phyloP scores from a whole-genome alignment of 2,113 vertebrate species.

The Lagopus muta region DNA sequence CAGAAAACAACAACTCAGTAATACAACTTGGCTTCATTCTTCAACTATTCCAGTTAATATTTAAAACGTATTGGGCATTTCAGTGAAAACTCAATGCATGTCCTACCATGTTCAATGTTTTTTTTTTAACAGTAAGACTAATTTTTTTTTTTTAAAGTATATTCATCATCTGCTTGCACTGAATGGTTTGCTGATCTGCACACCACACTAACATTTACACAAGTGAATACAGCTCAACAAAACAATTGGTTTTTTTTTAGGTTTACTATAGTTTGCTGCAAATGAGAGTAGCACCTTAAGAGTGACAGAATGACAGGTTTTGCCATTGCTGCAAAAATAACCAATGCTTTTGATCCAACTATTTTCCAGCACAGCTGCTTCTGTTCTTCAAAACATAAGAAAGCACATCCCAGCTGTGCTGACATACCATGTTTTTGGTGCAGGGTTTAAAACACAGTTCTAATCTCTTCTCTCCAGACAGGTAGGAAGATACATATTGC shows the following conservation, averaged over 20 bases:
- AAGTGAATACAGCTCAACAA: neutral
- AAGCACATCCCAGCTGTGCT: constrained; percentile 28
- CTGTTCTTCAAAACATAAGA: constrained; percentile 35
- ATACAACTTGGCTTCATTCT: neutral
- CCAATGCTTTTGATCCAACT: neutral
- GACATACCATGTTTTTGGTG: neutral
- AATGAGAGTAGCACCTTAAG: neutral
- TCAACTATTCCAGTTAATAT: neutral
- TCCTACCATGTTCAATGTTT: neutral
- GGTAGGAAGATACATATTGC: neutral
- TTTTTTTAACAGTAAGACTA: neutral
- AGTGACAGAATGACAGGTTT: neutral
- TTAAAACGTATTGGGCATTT: neutral
- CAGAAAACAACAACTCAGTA: neutral
- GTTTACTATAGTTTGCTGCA: neutral
- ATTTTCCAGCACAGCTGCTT: constrained; percentile 27
- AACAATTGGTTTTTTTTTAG: neutral
- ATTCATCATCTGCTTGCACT: neutral
- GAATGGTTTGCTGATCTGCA: neutral
- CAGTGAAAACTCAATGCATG: neutral
- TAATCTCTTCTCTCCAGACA: neutral
- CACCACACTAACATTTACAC: neutral
- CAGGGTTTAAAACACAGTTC: constrained; percentile 1
- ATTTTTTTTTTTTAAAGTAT: neutral
- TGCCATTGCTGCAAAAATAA: neutral